These are phyloP conservation scores for Limonius californicus DNA, from an alignment of 1,140 invertebrate species.

Conservation along the genomic window DNA sequence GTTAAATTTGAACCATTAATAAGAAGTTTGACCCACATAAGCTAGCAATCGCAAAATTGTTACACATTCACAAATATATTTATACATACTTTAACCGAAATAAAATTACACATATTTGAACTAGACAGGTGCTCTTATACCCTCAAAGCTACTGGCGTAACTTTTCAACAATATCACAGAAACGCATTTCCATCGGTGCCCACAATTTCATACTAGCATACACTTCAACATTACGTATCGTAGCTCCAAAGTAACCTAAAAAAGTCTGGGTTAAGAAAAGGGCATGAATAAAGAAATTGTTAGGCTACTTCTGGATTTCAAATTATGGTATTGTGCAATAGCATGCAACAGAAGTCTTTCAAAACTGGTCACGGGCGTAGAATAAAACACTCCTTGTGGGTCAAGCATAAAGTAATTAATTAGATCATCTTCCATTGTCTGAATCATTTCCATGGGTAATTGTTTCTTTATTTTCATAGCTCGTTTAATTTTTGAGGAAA, in stretches of 20 bases:
- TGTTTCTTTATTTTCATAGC: constrained; percentile 35
- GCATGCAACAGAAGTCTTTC: constrained; percentile 40
- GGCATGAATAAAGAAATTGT: not conserved
- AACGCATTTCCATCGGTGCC: too few species aligned
- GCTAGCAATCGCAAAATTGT: too few species aligned
- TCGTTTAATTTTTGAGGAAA: constrained; percentile 33
- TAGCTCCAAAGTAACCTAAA: constrained; percentile 13
- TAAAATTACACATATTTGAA: too few species aligned
- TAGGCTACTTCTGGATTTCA: constrained; percentile 34
- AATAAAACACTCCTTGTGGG: constrained; percentile 30
- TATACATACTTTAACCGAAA: too few species aligned
- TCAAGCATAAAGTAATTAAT: constrained; percentile 34
- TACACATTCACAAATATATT: too few species aligned
- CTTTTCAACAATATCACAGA: too few species aligned
- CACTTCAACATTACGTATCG: constrained; percentile 10
- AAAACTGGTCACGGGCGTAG: constrained; percentile 35
- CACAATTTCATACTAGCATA: not conserved
- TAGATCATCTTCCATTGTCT: constrained; percentile 32
- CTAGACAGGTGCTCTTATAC: too few species aligned
- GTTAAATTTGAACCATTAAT: too few species aligned
- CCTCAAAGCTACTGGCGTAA: too few species aligned
- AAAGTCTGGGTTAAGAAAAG: constrained; percentile 4
- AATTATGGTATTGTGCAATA: constrained; percentile 39
- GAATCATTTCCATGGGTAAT: constrained; percentile 31
- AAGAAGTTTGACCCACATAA: too few species aligned